Base-by-base conservation (phyloP, 2,888 invertebrate species). In the Athalia cordata region DNA sequence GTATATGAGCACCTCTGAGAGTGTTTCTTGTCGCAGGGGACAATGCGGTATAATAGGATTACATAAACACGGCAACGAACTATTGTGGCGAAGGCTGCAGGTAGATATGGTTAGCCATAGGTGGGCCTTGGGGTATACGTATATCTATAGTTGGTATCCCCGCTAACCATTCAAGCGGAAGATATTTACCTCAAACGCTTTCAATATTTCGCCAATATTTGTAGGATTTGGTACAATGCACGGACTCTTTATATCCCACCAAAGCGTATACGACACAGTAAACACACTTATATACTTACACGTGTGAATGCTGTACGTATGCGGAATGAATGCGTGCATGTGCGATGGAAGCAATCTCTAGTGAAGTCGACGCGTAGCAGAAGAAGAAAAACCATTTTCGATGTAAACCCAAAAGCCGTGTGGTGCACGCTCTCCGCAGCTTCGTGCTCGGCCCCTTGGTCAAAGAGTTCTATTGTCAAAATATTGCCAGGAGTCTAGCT, bases 21-120 rank as follows among this genome's bases (percentile, higher is more conserved):
- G 84, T 85, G 86, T 88, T 87, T 87, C 85, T 86, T 84, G 84
- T 83, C 81, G 29, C 29, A 29, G 85, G 84, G 86, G 83, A 87
- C 88, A 87, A 88, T 88, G 85, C 85, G 84, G 87, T 88, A 89
- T 89, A 89, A 89, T 89, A 86, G 89, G 89, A 89, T 89, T 89
- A 89, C 88, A 88, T 89, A 89, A 89, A 89, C 88, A 89, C 88
- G 88, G 87, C 88, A 87, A 89, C 88, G 88, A 88, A 87, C 84
- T 84, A 89, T 89, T 89, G 89, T 89, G 87, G 86, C 81, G 13
- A 29, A 43, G 59, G 68, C 29, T 2, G 29, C 77, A 77, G 77
- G 77, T 77, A 77, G 79, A 80, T 29, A 29, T 81, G 80, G 82
- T 82, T 78, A 81, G 68, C 67, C 68, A 67, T 77, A 68, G 83